These are phyloP conservation scores for Macquaria ambigua DNA, from an alignment of 2,113 vertebrate species.

Conservation along the genomic window DNA sequence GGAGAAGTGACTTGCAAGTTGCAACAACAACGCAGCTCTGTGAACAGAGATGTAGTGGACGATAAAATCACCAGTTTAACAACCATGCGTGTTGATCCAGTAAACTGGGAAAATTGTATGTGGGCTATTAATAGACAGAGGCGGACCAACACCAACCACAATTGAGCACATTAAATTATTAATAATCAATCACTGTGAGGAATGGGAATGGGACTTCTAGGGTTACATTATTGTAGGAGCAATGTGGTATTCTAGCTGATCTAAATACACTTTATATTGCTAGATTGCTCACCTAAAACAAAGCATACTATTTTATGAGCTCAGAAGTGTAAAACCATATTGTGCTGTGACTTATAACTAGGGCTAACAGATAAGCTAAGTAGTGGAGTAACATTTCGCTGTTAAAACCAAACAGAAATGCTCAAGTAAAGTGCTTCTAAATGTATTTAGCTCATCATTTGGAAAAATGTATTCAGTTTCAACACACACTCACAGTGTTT, in stretches of 20 bases:
- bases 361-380: neutral
- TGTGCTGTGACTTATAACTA: neutral
- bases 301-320: neutral
- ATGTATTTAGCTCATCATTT: neutral
- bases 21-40: neutral
- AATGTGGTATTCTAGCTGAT: too few relatives aligned
- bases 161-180: neutral
- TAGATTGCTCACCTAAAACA: neutral
- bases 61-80: neutral
- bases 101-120: neutral
- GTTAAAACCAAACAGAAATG: neutral
- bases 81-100: neutral
- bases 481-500: neutral
- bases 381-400: neutral
- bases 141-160: neutral
- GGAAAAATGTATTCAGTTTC: neutral
- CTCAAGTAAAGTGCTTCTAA: neutral
- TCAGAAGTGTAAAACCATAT: neutral
- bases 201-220: neutral
- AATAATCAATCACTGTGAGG: neutral
- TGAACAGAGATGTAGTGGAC: neutral
- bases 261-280: neutral
- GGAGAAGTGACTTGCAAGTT: conserved; percentile 29
- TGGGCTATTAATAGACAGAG: neutral
- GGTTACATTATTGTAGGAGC: too few relatives aligned